Percentiles rank a stretch among this genome's conserved stretches.
Conservation (phyloP, 2,113 vertebrate species). For the Hypomesus transpacificus region DNA sequence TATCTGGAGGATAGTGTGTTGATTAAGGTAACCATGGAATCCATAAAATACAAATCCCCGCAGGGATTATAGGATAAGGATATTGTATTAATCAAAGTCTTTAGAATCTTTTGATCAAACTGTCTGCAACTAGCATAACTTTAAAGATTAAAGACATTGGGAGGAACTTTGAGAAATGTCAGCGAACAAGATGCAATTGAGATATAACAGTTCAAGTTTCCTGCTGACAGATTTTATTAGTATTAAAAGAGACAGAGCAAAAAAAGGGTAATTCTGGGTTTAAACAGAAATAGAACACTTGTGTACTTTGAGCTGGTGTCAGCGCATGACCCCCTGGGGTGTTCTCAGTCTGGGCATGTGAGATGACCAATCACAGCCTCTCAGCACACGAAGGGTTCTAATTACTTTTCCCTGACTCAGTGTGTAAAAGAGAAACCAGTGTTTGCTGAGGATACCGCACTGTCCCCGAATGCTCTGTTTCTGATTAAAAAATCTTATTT, state of each 20-base stretch:
- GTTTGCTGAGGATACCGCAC: neutral
- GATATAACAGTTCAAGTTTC: neutral
- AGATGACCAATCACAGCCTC: neutral
- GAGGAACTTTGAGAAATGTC: too few species aligned
- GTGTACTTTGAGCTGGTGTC: neutral
- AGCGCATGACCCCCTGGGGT: neutral
- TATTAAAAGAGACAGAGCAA: neutral
- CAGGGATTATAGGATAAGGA: too few species aligned
- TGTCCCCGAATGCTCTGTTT: neutral
- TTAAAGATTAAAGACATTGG: too few species aligned
- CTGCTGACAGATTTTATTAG: neutral
- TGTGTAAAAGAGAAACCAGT: neutral
- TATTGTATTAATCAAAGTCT: too few species aligned
- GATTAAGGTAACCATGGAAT: too few species aligned
- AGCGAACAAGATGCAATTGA: too few species aligned
- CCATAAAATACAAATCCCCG: too few species aligned
- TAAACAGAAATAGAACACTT: neutral
- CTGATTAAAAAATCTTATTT: slow-evolving; percentile 1
- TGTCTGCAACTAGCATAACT: too few species aligned
- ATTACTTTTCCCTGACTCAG: neutral
- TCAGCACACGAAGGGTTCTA: slow-evolving; percentile 1
- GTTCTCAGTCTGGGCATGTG: neutral
- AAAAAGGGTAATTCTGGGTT: neutral
- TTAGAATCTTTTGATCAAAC: too few species aligned
- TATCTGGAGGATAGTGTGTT: too few species aligned